Conservation (phyloP, 2,888 invertebrate species). For the Lobophora halterata region DNA sequence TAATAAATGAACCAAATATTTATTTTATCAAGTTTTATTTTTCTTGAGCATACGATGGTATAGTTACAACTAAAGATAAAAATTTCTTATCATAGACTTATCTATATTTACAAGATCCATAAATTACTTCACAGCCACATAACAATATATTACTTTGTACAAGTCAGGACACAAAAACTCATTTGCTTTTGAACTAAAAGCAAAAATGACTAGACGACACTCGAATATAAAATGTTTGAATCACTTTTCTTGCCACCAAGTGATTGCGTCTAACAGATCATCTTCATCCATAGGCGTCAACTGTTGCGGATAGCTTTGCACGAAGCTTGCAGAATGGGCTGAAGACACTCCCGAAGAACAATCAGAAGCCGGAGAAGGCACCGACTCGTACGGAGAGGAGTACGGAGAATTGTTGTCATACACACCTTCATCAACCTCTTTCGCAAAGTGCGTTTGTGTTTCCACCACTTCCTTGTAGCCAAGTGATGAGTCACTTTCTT, state of each 20-base stretch:
- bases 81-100: constrained; percentile 1
- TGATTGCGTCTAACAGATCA: constrained; percentile 90
- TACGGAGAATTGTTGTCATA: constrained; percentile 64
- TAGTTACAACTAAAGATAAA: too few species aligned
- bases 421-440: constrained; percentile 65
- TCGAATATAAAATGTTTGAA: constrained; percentile 18
- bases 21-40: constrained; percentile 1
- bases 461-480: constrained; percentile 46
- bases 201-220: constrained; percentile 49
- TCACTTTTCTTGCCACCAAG: constrained; percentile 88
- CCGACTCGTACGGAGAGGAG: constrained; percentile 65
- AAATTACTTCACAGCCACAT: constrained; percentile 28
- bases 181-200: too few species aligned
- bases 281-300: constrained; percentile 89
- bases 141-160: constrained; percentile 19
- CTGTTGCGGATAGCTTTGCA: constrained; percentile 51
- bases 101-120: constrained; percentile 20
- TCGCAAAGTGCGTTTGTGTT: constrained; percentile 27
- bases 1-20: background rate
- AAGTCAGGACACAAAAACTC: constrained; percentile 8
- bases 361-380: constrained; percentile 85
- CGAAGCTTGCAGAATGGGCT: constrained; percentile 53
- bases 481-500: constrained; percentile 83
- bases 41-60: too few species aligned
- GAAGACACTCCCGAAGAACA: constrained; percentile 81